Conservation (phyloP, 2,113 vertebrate species). For the Leucopsar rothschildi region DNA sequence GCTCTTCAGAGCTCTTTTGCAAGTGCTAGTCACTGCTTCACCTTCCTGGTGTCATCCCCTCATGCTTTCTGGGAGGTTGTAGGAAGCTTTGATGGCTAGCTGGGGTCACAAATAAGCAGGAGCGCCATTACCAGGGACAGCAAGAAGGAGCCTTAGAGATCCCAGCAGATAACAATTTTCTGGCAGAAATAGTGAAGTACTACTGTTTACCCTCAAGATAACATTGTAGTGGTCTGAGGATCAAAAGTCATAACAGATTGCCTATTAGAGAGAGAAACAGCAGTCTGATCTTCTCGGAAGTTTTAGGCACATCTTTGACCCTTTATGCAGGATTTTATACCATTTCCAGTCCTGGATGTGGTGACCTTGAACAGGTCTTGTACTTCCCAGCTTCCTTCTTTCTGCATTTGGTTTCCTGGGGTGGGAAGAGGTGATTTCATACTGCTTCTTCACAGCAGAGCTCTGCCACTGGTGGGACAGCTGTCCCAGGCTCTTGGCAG, state of each 20-base stretch:
- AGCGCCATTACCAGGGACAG: background rate
- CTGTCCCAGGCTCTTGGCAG: background rate
- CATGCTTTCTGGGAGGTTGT: background rate
- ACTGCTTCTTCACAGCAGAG: fast-evolving
- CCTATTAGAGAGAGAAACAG: background rate
- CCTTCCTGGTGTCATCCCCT: background rate
- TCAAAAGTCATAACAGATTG: background rate
- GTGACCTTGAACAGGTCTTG: background rate
- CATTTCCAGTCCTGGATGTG: background rate
- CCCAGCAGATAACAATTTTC: background rate
- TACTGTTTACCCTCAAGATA: background rate
- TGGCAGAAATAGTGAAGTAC: background rate
- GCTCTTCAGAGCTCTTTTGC: background rate
- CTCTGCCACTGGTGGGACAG: background rate
- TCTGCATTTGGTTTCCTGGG: background rate
- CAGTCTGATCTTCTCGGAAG: background rate
- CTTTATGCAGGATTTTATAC: background rate
- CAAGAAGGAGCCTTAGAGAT: background rate
- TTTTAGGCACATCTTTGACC: background rate
- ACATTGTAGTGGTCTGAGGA: background rate
- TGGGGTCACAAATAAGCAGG: background rate
- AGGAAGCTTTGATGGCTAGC: background rate
- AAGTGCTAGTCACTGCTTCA: background rate
- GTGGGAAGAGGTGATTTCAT: background rate
- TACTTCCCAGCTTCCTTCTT: background rate